Conservation (phyloP, 2,797 vertebrate species). For the Gadopsis marmoratus region DNA sequence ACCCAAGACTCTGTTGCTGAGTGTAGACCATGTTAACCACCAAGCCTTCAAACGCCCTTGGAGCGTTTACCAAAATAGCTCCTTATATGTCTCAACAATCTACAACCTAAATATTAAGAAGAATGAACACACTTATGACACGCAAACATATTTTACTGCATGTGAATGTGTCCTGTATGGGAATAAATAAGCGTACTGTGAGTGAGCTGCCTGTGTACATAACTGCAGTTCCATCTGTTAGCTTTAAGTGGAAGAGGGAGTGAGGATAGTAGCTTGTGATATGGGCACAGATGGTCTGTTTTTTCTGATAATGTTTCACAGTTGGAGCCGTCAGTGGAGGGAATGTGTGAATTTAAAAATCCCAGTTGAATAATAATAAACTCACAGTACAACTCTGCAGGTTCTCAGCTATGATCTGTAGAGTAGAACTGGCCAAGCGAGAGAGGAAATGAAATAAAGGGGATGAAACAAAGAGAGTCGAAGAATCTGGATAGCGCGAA, state of each 20-base stretch:
- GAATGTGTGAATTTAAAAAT: constrained; percentile 74
- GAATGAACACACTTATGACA: constrained; percentile 24
- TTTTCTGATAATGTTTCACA: constrained; percentile 67
- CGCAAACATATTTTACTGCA: constrained; percentile 31
- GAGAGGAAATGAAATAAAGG: constrained; percentile 25
- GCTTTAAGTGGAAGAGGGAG: constrained; percentile 51
- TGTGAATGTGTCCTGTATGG: constrained; percentile 22
- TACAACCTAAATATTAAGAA: constrained; percentile 6
- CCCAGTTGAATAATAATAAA: constrained; percentile 68
- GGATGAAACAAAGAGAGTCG: constrained; percentile 33
- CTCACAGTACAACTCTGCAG: constrained; percentile 56
- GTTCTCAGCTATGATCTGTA: constrained; percentile 54
- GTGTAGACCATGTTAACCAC: background rate
- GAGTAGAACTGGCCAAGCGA: constrained; percentile 39
- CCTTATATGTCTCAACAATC: background rate
- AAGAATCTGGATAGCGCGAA: constrained; percentile 29
- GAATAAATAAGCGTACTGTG: constrained; percentile 33
- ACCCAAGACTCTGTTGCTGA: background rate
- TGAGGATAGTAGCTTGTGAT: constrained; percentile 46
- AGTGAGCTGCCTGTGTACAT: constrained; percentile 42
- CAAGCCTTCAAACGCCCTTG: background rate
- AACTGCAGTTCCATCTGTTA: constrained; percentile 68
- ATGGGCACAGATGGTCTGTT: constrained; percentile 72
- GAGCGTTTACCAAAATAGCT: constrained; percentile 9
- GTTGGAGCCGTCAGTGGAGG: constrained; percentile 60